Conservation (phyloP, 2,113 vertebrate genomes). For the Smithornis capensis region DNA sequence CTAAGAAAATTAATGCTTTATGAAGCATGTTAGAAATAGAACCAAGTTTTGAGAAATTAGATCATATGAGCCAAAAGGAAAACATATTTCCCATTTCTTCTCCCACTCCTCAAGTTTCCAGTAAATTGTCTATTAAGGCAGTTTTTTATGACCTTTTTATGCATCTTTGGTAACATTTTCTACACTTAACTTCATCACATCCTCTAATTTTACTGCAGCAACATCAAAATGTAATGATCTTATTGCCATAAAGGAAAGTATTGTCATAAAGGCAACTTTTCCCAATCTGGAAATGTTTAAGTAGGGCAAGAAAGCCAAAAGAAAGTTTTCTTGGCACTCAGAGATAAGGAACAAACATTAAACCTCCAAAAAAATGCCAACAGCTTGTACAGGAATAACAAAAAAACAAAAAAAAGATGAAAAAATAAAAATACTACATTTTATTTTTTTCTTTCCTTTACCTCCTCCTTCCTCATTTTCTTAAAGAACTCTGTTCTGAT, state of each 20-base stretch:
- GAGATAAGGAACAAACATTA: neutral
- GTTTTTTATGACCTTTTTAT: conserved; percentile 32
- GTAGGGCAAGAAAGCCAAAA: neutral
- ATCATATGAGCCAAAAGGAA: neutral
- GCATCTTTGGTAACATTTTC: conserved; percentile 31
- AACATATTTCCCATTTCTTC: neutral
- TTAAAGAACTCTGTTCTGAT: neutral
- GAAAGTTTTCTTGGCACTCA: neutral
- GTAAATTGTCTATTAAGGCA: conserved; percentile 29
- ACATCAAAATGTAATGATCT: conserved; percentile 29
- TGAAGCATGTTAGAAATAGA: neutral
- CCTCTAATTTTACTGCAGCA: conserved; percentile 31
- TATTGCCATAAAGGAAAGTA: conserved; percentile 21
- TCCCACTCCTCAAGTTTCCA: neutral
- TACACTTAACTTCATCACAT: conserved; percentile 25
- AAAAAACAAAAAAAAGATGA: neutral
- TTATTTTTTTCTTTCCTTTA: neutral
- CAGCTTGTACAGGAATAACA: neutral
- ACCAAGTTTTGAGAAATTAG: neutral
- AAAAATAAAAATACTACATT: neutral
- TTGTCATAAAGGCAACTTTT: conserved; percentile 12
- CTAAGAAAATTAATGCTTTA: neutral
- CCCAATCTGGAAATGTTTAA: neutral
- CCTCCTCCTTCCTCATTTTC: neutral
- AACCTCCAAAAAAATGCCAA: neutral